These are phyloP conservation scores for Isoperla grammatica DNA, from an alignment of 2,888 invertebrate genomes.

Conservation along the genomic window DNA sequence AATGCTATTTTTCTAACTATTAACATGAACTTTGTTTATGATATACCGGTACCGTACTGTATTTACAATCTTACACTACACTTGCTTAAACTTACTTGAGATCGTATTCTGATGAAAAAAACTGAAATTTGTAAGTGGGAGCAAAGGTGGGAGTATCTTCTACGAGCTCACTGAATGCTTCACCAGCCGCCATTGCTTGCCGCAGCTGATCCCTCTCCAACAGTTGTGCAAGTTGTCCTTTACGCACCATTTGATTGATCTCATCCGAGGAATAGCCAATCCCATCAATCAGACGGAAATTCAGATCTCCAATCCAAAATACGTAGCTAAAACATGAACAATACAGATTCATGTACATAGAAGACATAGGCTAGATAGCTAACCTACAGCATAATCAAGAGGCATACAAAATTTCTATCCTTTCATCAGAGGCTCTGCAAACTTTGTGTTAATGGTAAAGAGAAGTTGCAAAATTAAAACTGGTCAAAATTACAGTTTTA, in stretches of 20 bases:
- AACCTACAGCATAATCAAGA: too few relatives aligned
- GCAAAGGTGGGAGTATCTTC: constrained; percentile 72
- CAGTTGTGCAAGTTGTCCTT: constrained; percentile 59
- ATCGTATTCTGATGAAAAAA: constrained; percentile 70
- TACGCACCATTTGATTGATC: constrained; percentile 59
- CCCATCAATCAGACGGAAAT: constrained; percentile 71
- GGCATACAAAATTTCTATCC: too few relatives aligned
- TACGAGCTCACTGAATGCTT: constrained; percentile 76
- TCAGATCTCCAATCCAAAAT: constrained; percentile 89
- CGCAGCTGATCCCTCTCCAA: constrained; percentile 71
- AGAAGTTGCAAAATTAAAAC: too few relatives aligned
- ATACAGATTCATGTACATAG: too few relatives aligned
- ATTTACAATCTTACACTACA: too few relatives aligned
- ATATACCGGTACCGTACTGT: too few relatives aligned
- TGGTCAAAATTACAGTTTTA: too few relatives aligned
- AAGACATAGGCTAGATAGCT: not conserved
- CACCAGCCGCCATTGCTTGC: constrained; percentile 62
- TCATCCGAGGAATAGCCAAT: constrained; percentile 56
- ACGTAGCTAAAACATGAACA: constrained; percentile 62
- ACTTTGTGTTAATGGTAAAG: too few relatives aligned
- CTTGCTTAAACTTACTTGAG: constrained; percentile 54
- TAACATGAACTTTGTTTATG: too few relatives aligned
- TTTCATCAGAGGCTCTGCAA: too few relatives aligned
- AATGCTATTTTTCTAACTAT: too few relatives aligned
- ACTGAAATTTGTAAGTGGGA: constrained; percentile 81